These are phyloP conservation scores for Pyrocephalus nanus DNA, from an alignment of 2,797 vertebrate species.

Conservation along the genomic window DNA sequence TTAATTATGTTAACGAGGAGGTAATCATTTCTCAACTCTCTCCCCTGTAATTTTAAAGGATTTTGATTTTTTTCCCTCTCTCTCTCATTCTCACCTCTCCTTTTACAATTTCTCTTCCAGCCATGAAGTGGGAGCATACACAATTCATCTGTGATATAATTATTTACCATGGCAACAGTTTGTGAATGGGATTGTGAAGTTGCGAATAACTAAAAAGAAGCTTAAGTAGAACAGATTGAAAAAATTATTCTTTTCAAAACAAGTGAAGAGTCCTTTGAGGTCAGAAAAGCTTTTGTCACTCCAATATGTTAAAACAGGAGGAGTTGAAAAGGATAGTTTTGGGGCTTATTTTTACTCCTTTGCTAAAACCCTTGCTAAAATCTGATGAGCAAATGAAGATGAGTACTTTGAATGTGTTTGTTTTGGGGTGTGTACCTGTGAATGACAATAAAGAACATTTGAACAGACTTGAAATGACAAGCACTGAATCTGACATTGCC, in stretches of 20 bases:
- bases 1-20: constrained; percentile 81
- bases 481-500: neutral
- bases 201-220: constrained; percentile 76
- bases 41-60: constrained; percentile 78
- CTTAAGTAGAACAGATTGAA: constrained; percentile 71
- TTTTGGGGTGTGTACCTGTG: neutral
- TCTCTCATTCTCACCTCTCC: constrained; percentile 37
- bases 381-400: constrained; percentile 36
- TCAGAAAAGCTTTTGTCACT: constrained; percentile 61
- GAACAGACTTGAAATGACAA: neutral
- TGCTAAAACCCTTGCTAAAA: constrained; percentile 30
- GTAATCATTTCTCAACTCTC: constrained; percentile 76
- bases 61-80: constrained; percentile 51
- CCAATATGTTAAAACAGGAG: constrained; percentile 32
- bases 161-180: constrained; percentile 83
- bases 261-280: constrained; percentile 59
- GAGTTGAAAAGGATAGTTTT: neutral
- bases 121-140: constrained; percentile 73
- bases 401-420: neutral
- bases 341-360: neutral
- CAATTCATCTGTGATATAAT: constrained; percentile 82
- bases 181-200: constrained; percentile 78
- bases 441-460: neutral
- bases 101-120: constrained; percentile 78
- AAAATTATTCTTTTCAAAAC: constrained; percentile 68